Conservation (phyloP, 1,140 invertebrate genomes). For the Lasioglossum baleicum region DNA sequence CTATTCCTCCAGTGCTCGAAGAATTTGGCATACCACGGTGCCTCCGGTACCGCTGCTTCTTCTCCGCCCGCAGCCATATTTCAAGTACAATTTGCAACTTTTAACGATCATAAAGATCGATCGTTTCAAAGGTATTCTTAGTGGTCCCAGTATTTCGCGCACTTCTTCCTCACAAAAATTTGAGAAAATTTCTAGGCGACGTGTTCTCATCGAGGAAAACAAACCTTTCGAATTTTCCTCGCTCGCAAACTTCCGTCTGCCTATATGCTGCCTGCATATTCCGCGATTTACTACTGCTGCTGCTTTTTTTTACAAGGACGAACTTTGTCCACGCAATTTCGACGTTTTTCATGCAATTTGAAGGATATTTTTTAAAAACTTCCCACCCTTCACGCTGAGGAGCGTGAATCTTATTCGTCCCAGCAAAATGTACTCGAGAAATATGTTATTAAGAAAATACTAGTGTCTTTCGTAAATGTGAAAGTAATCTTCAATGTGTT, state of each 20-base stretch:
- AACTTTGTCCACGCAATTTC: too few relatives aligned
- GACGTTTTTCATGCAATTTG: not conserved
- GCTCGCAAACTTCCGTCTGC: not conserved
- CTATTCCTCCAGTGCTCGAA: slow-evolving; percentile 70
- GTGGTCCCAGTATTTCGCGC: not conserved
- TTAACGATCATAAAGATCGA: slow-evolving; percentile 42
- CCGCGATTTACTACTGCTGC: too few relatives aligned
- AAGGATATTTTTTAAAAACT: not conserved
- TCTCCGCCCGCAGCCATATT: slow-evolving; percentile 50
- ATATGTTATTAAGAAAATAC: not conserved
- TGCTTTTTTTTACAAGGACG: too few relatives aligned
- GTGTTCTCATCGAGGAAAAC: not conserved
- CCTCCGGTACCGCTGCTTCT: slow-evolving; percentile 27
- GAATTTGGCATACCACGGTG: slow-evolving; percentile 71
- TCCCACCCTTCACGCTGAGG: too few relatives aligned
- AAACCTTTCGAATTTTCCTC: not conserved
- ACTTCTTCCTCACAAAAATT: not conserved
- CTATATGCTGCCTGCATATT: too few relatives aligned
- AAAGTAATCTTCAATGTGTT: not conserved
- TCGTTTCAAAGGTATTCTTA: not conserved
- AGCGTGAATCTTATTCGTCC: too few relatives aligned
- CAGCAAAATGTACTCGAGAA: too few relatives aligned
- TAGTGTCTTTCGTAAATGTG: not conserved
- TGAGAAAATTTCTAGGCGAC: not conserved
- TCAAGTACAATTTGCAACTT: not conserved